Conservation (phyloP, 2,113 vertebrate genomes). For the Cochlearius cochlearius region DNA sequence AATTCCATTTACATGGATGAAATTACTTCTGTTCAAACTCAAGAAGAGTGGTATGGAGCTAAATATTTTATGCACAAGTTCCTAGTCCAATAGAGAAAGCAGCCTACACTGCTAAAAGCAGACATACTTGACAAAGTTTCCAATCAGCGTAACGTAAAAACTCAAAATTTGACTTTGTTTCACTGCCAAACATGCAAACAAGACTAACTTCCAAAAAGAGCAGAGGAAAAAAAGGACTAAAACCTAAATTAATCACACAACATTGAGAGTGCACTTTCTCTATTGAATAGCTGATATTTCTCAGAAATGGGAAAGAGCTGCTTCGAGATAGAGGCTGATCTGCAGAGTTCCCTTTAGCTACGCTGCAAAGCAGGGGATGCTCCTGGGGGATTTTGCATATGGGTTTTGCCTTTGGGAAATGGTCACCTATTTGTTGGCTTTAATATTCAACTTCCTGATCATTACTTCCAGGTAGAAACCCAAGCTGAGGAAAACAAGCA, state of each 20-base stretch:
- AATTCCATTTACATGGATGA: background rate
- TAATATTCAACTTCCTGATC: background rate
- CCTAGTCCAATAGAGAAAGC: background rate
- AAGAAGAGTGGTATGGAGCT: background rate
- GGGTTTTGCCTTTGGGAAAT: background rate
- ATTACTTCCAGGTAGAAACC: background rate
- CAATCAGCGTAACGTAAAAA: background rate
- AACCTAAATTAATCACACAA: background rate
- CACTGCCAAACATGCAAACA: background rate
- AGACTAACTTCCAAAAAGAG: background rate
- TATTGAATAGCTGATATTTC: background rate
- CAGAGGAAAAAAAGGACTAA: background rate
- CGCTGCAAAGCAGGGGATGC: background rate
- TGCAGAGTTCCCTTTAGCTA: background rate
- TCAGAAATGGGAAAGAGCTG: background rate
- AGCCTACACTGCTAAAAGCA: background rate
- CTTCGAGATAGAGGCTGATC: background rate
- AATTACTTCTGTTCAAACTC: background rate
- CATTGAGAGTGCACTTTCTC: background rate
- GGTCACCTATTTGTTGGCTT: background rate
- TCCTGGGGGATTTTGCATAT: background rate
- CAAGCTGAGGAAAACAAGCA: background rate
- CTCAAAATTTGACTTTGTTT: background rate
- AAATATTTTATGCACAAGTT: constrained; percentile 3
- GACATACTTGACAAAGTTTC: background rate